These are phyloP conservation scores for Antheraea pernyi DNA, from an alignment of 1,140 invertebrate species.

Conservation along the genomic window DNA sequence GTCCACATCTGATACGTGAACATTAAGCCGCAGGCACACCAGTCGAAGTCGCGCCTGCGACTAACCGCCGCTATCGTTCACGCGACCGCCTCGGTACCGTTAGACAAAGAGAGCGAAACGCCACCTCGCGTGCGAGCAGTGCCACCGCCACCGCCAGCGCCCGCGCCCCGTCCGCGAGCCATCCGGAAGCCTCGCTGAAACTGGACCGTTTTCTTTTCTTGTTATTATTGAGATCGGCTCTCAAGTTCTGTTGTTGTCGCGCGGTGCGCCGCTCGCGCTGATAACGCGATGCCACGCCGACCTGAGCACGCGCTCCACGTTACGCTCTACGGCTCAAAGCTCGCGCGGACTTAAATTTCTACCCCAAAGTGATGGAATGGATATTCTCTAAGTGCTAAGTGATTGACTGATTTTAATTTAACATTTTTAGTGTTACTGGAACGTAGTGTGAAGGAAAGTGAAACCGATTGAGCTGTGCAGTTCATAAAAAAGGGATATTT, in stretches of 20 bases:
- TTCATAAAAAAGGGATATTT: conserved; percentile 31
- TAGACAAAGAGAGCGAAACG: conserved; percentile 65
- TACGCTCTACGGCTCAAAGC: conserved; percentile 59
- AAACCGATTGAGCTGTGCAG: conserved; percentile 42
- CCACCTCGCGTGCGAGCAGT: conserved; percentile 49
- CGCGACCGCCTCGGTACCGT: conserved; percentile 55
- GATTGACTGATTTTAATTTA: conserved; percentile 29
- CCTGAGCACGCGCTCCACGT: conserved; percentile 60
- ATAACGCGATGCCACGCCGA: conserved; percentile 72
- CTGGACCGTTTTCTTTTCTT: conserved; percentile 80
- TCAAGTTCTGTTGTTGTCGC: conserved; percentile 77
- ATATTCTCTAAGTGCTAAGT: conserved; percentile 45
- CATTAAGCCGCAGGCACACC: conserved; percentile 31
- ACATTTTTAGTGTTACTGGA: conserved; percentile 37
- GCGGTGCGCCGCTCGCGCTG: conserved; percentile 68
- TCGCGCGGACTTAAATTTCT: conserved; percentile 44
- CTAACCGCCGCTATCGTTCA: conserved; percentile 68
- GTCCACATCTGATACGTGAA: background rate
- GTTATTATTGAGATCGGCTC: conserved; percentile 77
- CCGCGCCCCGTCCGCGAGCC: conserved; percentile 63
- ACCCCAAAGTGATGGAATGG: conserved; percentile 54
- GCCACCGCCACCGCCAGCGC: conserved; percentile 31
- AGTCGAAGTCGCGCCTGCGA: conserved; percentile 62
- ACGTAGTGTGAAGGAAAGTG: conserved; percentile 49
- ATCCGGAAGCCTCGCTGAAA: conserved; percentile 77